Evolutionary conservation across 2,888 invertebrate genomes (phyloP).

Genomic region (Aromia moschata): DNA sequence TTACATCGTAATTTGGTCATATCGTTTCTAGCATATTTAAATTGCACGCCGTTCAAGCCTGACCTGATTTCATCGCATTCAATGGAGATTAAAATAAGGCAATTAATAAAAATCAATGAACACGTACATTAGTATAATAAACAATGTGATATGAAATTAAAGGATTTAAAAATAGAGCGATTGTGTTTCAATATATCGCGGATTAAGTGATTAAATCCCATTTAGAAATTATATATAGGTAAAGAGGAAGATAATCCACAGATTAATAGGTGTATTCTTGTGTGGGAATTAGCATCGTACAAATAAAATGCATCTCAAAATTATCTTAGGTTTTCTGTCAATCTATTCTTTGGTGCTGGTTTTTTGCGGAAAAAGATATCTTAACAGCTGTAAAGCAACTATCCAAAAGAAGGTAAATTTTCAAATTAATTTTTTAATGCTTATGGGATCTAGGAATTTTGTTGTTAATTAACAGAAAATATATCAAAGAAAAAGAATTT

Average conservation of each 20-base stretch:
- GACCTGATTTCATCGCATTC: too few relatives aligned
- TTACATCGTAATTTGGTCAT: too few relatives aligned
- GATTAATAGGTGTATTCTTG: not conserved
- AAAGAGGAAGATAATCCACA: not conserved
- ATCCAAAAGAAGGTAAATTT: constrained; percentile 6
- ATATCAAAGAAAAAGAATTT: too few relatives aligned
- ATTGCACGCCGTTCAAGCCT: too few relatives aligned
- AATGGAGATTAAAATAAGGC: not conserved
- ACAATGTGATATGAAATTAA: not conserved
- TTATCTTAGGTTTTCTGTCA: not conserved
- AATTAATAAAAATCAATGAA: not conserved
- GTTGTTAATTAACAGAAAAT: too few relatives aligned
- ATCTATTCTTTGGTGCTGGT: not conserved
- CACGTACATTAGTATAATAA: not conserved
- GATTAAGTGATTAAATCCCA: constrained; percentile 1
- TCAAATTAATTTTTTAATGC: too few relatives aligned
- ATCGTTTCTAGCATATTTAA: too few relatives aligned
- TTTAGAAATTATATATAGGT: constrained; percentile 2
- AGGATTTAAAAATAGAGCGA: constrained; percentile 1
- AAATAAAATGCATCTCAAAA: constrained; percentile 9
- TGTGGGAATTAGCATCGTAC: not conserved
- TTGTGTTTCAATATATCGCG: constrained; percentile 1
- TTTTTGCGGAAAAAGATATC: not conserved
- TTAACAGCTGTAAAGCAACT: not conserved
- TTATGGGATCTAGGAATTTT: too few relatives aligned